Percentiles rank a stretch among this genome's conserved stretches.
Evolutionary conservation across 2,888 invertebrate species (phyloP).

Genomic region (Alcis repandata): DNA sequence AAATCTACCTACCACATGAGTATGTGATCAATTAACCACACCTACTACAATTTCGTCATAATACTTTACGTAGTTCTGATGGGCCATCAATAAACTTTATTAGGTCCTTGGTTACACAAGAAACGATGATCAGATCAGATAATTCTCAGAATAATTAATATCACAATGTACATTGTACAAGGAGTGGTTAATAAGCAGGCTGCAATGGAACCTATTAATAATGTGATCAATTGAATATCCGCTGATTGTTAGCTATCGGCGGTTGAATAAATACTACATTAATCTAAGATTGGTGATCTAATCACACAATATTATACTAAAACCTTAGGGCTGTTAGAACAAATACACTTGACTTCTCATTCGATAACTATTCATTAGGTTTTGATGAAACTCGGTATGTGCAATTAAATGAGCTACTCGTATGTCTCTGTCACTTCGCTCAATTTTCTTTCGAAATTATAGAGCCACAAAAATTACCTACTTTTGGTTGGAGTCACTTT

Average conservation of each 20-base stretch:
- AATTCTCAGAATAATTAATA: constrained; percentile 22
- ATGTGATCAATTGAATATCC: constrained; percentile 31
- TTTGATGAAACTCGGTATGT: no score
- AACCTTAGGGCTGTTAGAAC: not conserved
- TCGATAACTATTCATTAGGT: no score
- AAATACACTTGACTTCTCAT: no score
- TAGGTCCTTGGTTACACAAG: not conserved
- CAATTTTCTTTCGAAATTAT: no score
- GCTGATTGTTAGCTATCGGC: constrained; percentile 19
- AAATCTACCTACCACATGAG: no score
- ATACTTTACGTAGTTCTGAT: not conserved
- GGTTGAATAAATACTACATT: constrained; percentile 26
- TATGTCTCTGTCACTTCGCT: no score
- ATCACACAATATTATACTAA: not conserved
- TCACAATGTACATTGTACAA: constrained; percentile 14
- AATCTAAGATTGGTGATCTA: constrained; percentile 29
- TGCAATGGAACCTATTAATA: constrained; percentile 31
- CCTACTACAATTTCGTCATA: not conserved
- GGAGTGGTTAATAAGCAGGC: constrained; percentile 34
- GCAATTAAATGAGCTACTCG: no score
- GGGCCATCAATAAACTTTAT: not conserved
- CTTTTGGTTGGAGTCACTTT: no score
- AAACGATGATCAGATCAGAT: constrained; percentile 17
- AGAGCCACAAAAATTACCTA: no score
- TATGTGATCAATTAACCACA: no score